phyloP scores from a whole-genome alignment of 2,797 vertebrate genomes.

The Rhinoraja longicauda region DNA sequence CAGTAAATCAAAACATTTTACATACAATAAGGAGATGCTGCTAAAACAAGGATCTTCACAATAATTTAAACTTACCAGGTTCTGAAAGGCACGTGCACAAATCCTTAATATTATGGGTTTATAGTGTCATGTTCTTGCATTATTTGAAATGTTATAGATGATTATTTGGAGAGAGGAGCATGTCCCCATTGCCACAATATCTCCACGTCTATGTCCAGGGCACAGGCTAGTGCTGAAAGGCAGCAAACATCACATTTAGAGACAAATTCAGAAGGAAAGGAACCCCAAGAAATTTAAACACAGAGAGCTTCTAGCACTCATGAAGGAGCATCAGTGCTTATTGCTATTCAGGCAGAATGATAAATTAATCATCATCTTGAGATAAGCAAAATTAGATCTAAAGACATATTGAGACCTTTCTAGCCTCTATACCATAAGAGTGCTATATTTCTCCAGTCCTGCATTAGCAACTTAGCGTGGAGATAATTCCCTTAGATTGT shows the following conservation, averaged over 20 bases:
- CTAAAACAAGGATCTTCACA: too few relatives aligned
- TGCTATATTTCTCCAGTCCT: not conserved
- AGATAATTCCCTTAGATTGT: not conserved
- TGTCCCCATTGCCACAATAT: too few relatives aligned
- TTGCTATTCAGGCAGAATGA: not conserved
- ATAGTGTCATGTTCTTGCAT: too few relatives aligned
- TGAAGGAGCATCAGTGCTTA: not conserved
- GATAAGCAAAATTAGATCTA: not conserved
- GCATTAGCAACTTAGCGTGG: not conserved
- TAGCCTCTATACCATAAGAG: not conserved
- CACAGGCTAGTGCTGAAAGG: not conserved
- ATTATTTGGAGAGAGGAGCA: too few relatives aligned
- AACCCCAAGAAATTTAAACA: not conserved
- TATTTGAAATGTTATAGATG: too few relatives aligned
- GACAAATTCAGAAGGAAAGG: not conserved
- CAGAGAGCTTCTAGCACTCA: not conserved
- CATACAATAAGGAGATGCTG: too few relatives aligned
- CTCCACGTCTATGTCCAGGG: too few relatives aligned
- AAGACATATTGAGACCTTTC: not conserved
- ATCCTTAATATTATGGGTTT: too few relatives aligned
- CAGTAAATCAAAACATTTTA: too few relatives aligned
- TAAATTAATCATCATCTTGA: not conserved
- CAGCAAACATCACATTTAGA: not conserved
- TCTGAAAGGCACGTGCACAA: too few relatives aligned
- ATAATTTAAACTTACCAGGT: too few relatives aligned